Conservation (phyloP, 2,113 vertebrate genomes). For the Excalfactoria chinensis region DNA sequence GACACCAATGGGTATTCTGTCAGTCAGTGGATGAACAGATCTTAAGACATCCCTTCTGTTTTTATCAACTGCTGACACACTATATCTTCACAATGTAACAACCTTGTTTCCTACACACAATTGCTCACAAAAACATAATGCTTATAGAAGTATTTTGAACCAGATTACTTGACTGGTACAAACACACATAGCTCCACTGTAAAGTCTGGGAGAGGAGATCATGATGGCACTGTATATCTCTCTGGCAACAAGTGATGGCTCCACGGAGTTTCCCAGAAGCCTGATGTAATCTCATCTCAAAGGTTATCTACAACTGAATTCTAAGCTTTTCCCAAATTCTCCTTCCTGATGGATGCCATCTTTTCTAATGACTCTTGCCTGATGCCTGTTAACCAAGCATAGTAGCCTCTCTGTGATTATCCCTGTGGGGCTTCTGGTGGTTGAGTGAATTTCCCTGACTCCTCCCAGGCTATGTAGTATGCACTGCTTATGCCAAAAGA, state of each 20-base stretch:
- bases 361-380: background rate
- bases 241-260: background rate
- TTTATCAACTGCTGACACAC: background rate
- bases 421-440: background rate
- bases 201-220: background rate
- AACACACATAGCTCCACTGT: background rate
- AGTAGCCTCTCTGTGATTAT: background rate
- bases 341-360: background rate
- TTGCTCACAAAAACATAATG: background rate
- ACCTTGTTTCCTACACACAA: background rate
- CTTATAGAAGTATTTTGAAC: background rate
- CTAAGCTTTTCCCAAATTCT: background rate
- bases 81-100: accelerated
- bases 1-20: background rate
- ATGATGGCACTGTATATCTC: background rate
- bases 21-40: background rate
- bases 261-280: background rate
- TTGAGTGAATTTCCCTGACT: background rate
- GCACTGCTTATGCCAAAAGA: background rate
- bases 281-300: background rate
- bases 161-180: background rate
- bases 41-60: background rate
- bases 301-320: background rate
- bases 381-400: background rate
- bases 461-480: background rate